These are phyloP conservation scores for Speoplatyrhinus poulsoni DNA, from an alignment of 2,113 vertebrate genomes.

Conservation along the genomic window DNA sequence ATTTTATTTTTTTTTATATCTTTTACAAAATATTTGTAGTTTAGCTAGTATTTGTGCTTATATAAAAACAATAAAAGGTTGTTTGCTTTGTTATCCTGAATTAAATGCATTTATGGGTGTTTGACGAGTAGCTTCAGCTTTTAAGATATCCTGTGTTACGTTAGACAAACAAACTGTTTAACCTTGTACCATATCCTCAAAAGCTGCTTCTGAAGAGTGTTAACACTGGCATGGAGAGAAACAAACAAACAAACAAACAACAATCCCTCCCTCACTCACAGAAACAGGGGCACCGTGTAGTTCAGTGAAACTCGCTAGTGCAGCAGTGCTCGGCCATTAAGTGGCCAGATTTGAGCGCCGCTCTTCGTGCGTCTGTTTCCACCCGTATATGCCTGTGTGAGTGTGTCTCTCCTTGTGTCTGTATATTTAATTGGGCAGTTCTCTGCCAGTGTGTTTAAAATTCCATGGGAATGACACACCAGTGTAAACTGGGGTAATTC, in stretches of 20 bases:
- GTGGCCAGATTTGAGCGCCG: conserved; percentile 41
- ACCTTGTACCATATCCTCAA: not conserved
- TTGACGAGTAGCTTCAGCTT: no score
- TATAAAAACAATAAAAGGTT: not conserved
- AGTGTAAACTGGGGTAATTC: conserved; percentile 53
- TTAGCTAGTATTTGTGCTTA: not conserved
- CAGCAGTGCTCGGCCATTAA: conserved; percentile 25
- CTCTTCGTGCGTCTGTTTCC: conserved; percentile 20
- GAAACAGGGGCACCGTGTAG: conserved; percentile 31
- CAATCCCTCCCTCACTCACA: conserved; percentile 30
- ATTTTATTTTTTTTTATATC: no score
- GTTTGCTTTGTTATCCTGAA: not conserved
- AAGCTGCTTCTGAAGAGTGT: not conserved
- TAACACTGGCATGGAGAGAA: conserved; percentile 11
- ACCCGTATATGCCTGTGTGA: conserved; percentile 20
- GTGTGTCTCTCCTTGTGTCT: conserved; percentile 38
- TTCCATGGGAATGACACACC: conserved; percentile 64
- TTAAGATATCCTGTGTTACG: not conserved
- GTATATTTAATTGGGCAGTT: conserved; percentile 64
- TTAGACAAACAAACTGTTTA: not conserved
- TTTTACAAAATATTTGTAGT: not conserved
- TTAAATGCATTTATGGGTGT: not conserved
- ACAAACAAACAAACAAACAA: not conserved
- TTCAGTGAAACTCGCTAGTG: conserved; percentile 26
- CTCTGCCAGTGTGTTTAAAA: conserved; percentile 67